Evolutionary conservation across 2,113 vertebrate species (phyloP).

Genomic region (Micromys minutus): DNA sequence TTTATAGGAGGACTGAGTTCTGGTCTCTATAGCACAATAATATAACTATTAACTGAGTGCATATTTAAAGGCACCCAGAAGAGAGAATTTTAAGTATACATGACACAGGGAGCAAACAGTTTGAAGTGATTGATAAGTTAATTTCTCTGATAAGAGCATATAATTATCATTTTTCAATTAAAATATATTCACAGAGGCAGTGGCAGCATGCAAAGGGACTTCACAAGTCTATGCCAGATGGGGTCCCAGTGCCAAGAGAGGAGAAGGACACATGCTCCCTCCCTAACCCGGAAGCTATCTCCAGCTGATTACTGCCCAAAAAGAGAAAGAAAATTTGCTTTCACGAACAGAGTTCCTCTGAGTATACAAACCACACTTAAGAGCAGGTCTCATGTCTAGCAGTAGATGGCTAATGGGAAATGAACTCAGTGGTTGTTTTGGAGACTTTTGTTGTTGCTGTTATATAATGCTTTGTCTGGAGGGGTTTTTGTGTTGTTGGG

Average conservation of each 20-base stretch:
- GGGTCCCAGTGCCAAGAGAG: background rate
- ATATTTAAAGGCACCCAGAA: background rate
- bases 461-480: background rate
- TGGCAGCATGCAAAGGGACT: background rate
- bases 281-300: background rate
- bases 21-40: background rate
- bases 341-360: background rate
- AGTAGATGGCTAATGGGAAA: background rate
- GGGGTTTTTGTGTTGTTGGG: no score
- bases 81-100: background rate
- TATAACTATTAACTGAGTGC: background rate
- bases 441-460: background rate
- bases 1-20: background rate
- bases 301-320: background rate
- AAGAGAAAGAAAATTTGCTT: background rate
- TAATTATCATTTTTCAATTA: background rate
- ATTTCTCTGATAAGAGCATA: background rate
- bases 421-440: background rate
- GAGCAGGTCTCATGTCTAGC: background rate
- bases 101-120: background rate
- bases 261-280: no score
- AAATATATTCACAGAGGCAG: background rate
- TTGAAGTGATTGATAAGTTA: background rate
- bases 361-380: background rate
- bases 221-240: background rate